Conservation (phyloP, 2,113 vertebrate species). For the Campylomormyrus tamandua region DNA sequence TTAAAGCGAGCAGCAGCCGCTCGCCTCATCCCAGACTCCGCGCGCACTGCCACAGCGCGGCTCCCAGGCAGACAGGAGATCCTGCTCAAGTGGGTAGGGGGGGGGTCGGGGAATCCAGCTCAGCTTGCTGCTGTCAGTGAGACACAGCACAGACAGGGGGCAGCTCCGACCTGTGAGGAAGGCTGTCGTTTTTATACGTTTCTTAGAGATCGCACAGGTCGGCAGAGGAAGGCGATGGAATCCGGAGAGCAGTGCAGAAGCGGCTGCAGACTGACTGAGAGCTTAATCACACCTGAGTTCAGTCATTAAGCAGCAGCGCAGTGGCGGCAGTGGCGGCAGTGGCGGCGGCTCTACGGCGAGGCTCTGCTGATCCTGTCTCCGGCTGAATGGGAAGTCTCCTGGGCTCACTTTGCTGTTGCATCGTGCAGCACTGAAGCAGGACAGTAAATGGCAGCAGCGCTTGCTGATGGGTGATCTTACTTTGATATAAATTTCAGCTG, state of each 20-base stretch:
- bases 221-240: slow-evolving; percentile 45
- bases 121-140: slow-evolving; percentile 19
- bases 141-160: slow-evolving; percentile 34
- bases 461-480: slow-evolving; percentile 52
- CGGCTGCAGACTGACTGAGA: slow-evolving; percentile 47
- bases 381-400: slow-evolving; percentile 43
- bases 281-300: slow-evolving; percentile 56
- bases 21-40: slow-evolving; percentile 21
- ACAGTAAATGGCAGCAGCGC: slow-evolving; percentile 12
- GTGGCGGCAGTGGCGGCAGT: slow-evolving; percentile 34
- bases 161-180: slow-evolving; percentile 46
- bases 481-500: slow-evolving; percentile 43
- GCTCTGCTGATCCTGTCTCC: slow-evolving; percentile 32
- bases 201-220: slow-evolving; percentile 38
- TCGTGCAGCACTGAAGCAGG: slow-evolving; percentile 40
- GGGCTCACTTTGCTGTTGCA: slow-evolving; percentile 31
- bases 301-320: slow-evolving; percentile 42
- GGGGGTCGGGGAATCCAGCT: slow-evolving; percentile 34
- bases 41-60: slow-evolving; percentile 19
- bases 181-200: slow-evolving; percentile 19
- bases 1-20: slow-evolving; percentile 24
- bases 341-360: slow-evolving; percentile 46
- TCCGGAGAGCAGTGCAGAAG: slow-evolving; percentile 45
- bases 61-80: slow-evolving; percentile 24
- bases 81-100: slow-evolving; percentile 31